A percentile compares a stretch with the other conserved stretches of the same genome.
Conservation (phyloP, 2,888 invertebrate species). For the Callosobruchus maculatus region DNA sequence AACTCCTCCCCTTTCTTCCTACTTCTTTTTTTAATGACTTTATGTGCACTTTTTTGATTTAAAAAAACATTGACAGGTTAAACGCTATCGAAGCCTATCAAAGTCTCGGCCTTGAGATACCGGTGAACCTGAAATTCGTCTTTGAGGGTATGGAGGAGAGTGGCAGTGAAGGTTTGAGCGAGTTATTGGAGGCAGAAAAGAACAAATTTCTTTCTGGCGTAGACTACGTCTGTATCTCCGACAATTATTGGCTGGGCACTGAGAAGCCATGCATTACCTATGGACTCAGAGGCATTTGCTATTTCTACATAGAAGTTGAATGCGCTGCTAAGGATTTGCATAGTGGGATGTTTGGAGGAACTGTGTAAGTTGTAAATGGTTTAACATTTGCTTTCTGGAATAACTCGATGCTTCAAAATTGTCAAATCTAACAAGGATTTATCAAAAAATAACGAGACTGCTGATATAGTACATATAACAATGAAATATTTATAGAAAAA, state of each 20-base stretch:
- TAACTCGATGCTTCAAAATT: no score
- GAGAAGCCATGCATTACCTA: slow-evolving; percentile 97
- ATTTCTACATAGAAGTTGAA: slow-evolving; percentile 83
- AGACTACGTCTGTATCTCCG: slow-evolving; percentile 96
- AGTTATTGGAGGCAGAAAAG: slow-evolving; percentile 66
- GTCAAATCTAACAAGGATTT: no score
- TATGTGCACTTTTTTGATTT: no score
- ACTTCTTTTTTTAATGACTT: no score
- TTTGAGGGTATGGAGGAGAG: slow-evolving; percentile 99
- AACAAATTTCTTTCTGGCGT: slow-evolving; percentile 77
- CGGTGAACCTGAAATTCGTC: slow-evolving; percentile 81
- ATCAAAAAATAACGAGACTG: no score
- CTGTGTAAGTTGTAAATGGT: slow-evolving; percentile 82
- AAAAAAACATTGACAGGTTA: slow-evolving; percentile 74
- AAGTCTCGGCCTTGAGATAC: slow-evolving; percentile 57
- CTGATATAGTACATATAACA: no score
- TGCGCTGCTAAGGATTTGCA: slow-evolving; percentile 92
- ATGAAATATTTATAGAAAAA: no score
- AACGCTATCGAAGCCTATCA: slow-evolving; percentile 89
- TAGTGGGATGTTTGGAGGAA: slow-evolving; percentile 94
- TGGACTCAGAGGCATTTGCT: slow-evolving; percentile 89
- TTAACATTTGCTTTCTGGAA: no score
- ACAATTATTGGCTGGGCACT: slow-evolving; percentile 98
- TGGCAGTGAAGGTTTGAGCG: slow-evolving; percentile 94
- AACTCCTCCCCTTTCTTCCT: no score